Evolutionary conservation across 2,888 invertebrate genomes (phyloP), one percentile per base, ranked within the genome.

Genomic region (Blastobasis adustella): DNA sequence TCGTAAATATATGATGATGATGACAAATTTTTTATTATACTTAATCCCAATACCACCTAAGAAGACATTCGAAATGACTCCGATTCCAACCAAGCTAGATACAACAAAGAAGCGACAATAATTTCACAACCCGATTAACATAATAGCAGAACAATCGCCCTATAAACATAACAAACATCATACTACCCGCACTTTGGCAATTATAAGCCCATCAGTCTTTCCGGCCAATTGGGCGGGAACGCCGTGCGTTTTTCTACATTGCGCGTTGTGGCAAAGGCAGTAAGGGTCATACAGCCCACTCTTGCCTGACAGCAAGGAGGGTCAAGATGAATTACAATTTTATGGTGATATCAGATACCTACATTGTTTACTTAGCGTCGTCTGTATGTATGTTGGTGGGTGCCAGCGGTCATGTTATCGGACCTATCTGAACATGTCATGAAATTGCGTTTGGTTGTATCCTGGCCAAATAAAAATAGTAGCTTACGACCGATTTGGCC

Each of bases 171-270:
- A 46, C 36, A 41, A 47, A 47, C 40, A 39, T 6, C 37, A 42
- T 37, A 6, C 36, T 6, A 37, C 41, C 43, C 45, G 43, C 41
- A 52, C 46, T 42, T 41, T 40, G 45, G 49, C 52, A 52, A 52
- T 52, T 52, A 52, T 52, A 52, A 52, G 49, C 39, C 6, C 52
- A 52, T 52, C 49, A 49, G 39, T 52, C 52, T 52, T 49, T 40
- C 10, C 45, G 37, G 41, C 46, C 52, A 52, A 52, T 52, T 52
- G 52, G 38, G 43, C 41, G 10, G 47, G 38, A 41, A 36, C 10
- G 38, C 38, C 36, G 9, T 37, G n/a, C 38, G 46, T 38, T n/a
- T n/a, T 10, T 40, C 40, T n/a, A 23, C 23, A 23, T 23, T 23
- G 23, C 23, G 23, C 23, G 23, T 23, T 47, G 23, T 47, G 40